A percentile compares a stretch with the other conserved stretches of the same genome.
phyloP scores from a whole-genome alignment of 2,888 invertebrate genomes.

The Minunthozetes semirufus region DNA sequence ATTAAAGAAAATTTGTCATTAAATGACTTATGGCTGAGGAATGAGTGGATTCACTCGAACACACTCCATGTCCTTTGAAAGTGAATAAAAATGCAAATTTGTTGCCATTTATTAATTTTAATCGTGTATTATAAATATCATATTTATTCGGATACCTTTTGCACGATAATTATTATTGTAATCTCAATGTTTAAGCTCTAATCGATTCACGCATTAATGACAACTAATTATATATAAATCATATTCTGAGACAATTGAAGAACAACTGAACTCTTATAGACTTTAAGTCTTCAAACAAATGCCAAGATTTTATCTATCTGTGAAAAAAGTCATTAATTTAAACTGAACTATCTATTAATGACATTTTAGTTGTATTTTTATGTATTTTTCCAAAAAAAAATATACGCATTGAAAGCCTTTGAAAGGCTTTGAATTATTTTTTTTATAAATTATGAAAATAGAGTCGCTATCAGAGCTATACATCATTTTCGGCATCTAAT shows the following conservation, averaged over 20 bases:
- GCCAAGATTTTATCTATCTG: too few species aligned
- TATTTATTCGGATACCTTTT: background rate
- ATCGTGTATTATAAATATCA: background rate
- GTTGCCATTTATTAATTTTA: slow-evolving; percentile 2
- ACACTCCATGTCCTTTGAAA: background rate
- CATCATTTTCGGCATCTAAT: too few species aligned
- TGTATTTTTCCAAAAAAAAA: too few species aligned
- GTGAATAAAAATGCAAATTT: slow-evolving; percentile 28
- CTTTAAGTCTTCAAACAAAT: too few species aligned
- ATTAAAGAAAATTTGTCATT: background rate
- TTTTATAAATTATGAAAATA: too few species aligned
- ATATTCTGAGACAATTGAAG: background rate
- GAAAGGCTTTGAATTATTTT: too few species aligned
- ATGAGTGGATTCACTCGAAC: background rate
- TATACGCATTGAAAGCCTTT: too few species aligned
- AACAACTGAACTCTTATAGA: too few species aligned
- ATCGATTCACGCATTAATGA: slow-evolving; percentile 3
- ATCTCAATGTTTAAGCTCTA: background rate
- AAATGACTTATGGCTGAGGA: background rate
- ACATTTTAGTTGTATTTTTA: too few species aligned
- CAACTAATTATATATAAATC: background rate
- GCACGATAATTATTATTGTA: background rate
- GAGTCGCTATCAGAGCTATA: too few species aligned
- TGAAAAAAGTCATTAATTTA: too few species aligned
- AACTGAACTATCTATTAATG: too few species aligned